phyloP scores from a whole-genome alignment of 92 coral and sea anemone species.

The Porites cylindrica region DNA sequence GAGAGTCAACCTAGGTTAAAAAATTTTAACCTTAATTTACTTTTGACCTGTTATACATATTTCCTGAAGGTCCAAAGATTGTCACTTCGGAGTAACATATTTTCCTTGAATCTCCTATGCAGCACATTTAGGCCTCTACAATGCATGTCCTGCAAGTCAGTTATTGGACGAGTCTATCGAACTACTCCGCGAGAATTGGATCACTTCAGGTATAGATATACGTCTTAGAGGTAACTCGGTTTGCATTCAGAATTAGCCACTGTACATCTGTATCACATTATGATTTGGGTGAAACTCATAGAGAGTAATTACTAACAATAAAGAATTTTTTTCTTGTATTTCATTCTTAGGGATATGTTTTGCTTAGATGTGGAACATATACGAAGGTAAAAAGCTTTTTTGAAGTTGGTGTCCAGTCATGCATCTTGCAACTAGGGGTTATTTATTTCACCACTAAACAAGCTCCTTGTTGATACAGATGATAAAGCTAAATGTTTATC shows the following conservation, averaged over 20 bases:
- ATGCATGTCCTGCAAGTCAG: slow-evolving; percentile 39
- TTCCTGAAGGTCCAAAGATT: too few species aligned
- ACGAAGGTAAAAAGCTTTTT: not conserved
- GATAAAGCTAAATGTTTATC: not conserved
- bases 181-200: slow-evolving; percentile 69
- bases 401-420: not conserved
- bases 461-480: not conserved
- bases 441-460: not conserved
- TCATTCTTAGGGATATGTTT: slow-evolving; percentile 17
- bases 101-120: not conserved
- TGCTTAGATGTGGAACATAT: slow-evolving; percentile 28
- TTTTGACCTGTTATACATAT: too few species aligned
- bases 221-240: not conserved
- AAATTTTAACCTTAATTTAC: too few species aligned
- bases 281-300: not conserved
- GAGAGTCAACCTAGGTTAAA: too few species aligned
- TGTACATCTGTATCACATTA: not conserved
- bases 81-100: too few species aligned
- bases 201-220: slow-evolving; percentile 39
- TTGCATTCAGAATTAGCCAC: not conserved
- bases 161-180: slow-evolving; percentile 63
- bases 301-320: not conserved
- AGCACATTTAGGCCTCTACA: slow-evolving; percentile 61
- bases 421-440: too few species aligned
- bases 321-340: not conserved